A percentile compares a stretch with the other conserved stretches of the same genome.
Evolutionary conservation across 1,140 invertebrate genomes (phyloP).

Genomic region (Aphelinus certus): DNA sequence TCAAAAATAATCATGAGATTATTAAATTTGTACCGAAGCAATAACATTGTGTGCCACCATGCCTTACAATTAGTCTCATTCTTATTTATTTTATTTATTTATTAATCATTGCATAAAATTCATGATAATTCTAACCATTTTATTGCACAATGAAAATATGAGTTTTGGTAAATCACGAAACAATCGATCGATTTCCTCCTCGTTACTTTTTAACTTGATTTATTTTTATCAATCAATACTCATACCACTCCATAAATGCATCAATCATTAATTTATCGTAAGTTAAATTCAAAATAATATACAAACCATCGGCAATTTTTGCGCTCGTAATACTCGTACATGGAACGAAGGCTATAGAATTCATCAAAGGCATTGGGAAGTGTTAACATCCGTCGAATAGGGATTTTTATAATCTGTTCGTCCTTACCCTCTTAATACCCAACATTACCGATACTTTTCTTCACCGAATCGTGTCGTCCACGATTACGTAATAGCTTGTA

Average conservation of each 20-base stretch:
- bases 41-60: slow-evolving; percentile 25
- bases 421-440: slow-evolving; percentile 43
- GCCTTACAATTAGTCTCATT: background rate
- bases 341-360: slow-evolving; percentile 30
- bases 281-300: no score
- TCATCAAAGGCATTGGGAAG: slow-evolving; percentile 50
- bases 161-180: no score
- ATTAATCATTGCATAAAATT: background rate
- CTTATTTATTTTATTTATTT: slow-evolving; percentile 33
- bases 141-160: no score
- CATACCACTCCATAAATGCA: no score
- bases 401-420: slow-evolving; percentile 54
- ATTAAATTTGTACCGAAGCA: slow-evolving; percentile 15
- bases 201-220: no score
- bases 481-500: background rate
- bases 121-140: no score
- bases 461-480: slow-evolving; percentile 7
- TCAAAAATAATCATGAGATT: slow-evolving; percentile 24
- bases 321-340: slow-evolving; percentile 28
- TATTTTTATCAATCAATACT: no score
- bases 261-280: no score
- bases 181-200: no score
- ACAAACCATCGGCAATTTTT: background rate
- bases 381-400: slow-evolving; percentile 43
- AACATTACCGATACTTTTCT: slow-evolving; percentile 37